Evolutionary conservation across 2,888 invertebrate species (phyloP), one percentile per base, ranked within the genome.

Genomic region (Cataglyphis livida): DNA sequence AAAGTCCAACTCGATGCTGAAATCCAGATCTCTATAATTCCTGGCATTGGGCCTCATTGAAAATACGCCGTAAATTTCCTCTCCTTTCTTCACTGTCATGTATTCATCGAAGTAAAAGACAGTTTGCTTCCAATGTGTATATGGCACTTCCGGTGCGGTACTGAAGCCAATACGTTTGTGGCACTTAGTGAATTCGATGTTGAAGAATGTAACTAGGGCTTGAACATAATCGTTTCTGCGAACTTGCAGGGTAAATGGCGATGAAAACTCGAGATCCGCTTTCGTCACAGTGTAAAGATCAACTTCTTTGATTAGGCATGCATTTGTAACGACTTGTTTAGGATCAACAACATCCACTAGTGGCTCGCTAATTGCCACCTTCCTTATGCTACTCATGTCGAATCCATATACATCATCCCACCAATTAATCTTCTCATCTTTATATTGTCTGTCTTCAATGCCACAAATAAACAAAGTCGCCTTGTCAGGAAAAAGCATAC

Each of bases 331-430:
- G 82, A 99, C 98, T 96, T 99, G 99, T 93, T 99, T 99, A 3
- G 99, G 98, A 95, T 99, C 99, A 1, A 99, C 99, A 18, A 99
- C 98, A 95, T 99, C 99, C 0, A 99, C 99, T 1, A 99, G 96
- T 0, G 99, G 99, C 95, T 99, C 99, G 54, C 98, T 98, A 89
- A 99, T 99, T 25, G 99, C 99, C 85, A 99, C 98, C 95, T 99
- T 98, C 76, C 99, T 96, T 94, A 99, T 99, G 91, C 98, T 98
- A 91, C 98, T 98, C 99, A 99, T 99, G 95, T 99, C 98, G 94
- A 99, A 99, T 71, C 99, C 99, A 93, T 99, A 99, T 1, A 99
- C 99, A 95, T 98, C 98, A 93, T 99, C 99, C 99, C 99, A 99
- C 99, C 99, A 99, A 95, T 99, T 99, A 91, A 99, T 99, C 95